A percentile compares a stretch with the other conserved stretches of the same genome.
Conservation (phyloP, 2,113 vertebrate species). For the Grammomys dolichurus region DNA sequence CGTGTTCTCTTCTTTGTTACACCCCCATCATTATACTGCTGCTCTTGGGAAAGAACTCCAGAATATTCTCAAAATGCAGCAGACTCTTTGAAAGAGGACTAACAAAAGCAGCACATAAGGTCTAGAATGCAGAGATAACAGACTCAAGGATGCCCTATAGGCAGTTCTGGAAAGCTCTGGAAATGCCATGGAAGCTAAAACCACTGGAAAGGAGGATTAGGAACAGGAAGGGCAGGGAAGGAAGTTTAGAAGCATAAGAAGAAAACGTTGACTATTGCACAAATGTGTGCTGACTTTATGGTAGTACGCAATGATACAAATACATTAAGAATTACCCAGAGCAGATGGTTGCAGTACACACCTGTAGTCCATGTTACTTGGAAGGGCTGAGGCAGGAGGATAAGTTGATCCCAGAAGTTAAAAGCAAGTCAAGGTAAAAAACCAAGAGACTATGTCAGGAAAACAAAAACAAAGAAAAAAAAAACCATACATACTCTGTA, state of each 20-base stretch:
- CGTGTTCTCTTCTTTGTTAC: slow-evolving; percentile 12
- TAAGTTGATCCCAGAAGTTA: background rate
- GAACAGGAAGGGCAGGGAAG: background rate
- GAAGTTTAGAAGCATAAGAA: slow-evolving; percentile 12
- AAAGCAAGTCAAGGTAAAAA: background rate
- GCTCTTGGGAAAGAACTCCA: slow-evolving; percentile 50
- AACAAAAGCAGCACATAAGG: background rate
- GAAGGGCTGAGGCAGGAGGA: background rate
- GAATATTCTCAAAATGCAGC: slow-evolving; percentile 54
- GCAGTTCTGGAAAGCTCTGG: background rate
- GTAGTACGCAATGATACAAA: background rate
- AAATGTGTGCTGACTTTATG: background rate
- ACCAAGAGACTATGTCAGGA: background rate
- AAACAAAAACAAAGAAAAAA: background rate
- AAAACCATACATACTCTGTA: background rate
- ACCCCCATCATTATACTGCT: background rate
- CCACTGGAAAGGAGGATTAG: background rate
- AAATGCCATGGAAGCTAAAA: background rate
- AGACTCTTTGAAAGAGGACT: slow-evolving; percentile 31
- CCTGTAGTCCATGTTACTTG: background rate
- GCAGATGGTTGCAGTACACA: background rate
- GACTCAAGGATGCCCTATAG: background rate
- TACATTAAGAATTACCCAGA: slow-evolving; percentile 25
- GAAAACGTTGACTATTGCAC: background rate
- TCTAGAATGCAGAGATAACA: slow-evolving; percentile 25